Conservation (phyloP, 2,797 vertebrate species). For the Oryzias sinensis region DNA sequence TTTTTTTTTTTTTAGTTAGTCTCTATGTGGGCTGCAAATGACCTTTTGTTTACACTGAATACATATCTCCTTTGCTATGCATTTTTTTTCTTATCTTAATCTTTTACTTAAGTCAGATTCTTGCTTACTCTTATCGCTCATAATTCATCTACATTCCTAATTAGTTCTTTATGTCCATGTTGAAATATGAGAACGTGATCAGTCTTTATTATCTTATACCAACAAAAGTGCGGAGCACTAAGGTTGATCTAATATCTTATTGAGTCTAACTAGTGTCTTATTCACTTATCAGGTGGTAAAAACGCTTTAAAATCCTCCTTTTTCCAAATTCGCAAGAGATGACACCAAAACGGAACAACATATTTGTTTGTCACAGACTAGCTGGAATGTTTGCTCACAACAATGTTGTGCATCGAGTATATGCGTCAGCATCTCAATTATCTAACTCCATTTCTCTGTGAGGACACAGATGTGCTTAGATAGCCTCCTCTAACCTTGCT, state of each 20-base stretch:
- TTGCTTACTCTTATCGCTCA: constrained; percentile 14
- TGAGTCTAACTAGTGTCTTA: too few species aligned
- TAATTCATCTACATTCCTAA: constrained; percentile 18
- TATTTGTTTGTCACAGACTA: constrained; percentile 1
- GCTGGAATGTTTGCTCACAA: constrained; percentile 3
- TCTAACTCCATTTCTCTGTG: constrained; percentile 8
- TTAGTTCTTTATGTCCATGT: constrained; percentile 9
- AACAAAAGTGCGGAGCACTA: background rate
- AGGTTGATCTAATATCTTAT: background rate
- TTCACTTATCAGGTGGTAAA: too few species aligned
- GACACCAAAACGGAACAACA: background rate
- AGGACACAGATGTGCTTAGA: constrained; percentile 33
- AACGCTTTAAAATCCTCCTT: background rate
- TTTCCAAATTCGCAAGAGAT: constrained; percentile 3
- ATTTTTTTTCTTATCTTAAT: constrained; percentile 35
- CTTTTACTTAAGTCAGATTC: constrained; percentile 20
- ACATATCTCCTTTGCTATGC: background rate
- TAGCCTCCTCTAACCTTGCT: constrained; percentile 44
- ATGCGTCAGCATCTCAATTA: background rate
- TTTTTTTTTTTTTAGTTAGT: constrained; percentile 12
- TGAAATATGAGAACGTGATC: constrained; percentile 24
- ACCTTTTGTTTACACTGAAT: constrained; percentile 2
- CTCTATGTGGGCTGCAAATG: constrained; percentile 13
- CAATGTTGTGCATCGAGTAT: background rate
- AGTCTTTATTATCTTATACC: background rate